phyloP scores from a whole-genome alignment of 92 coral and sea anemone species.

The Phenganax stokvisi region DNA sequence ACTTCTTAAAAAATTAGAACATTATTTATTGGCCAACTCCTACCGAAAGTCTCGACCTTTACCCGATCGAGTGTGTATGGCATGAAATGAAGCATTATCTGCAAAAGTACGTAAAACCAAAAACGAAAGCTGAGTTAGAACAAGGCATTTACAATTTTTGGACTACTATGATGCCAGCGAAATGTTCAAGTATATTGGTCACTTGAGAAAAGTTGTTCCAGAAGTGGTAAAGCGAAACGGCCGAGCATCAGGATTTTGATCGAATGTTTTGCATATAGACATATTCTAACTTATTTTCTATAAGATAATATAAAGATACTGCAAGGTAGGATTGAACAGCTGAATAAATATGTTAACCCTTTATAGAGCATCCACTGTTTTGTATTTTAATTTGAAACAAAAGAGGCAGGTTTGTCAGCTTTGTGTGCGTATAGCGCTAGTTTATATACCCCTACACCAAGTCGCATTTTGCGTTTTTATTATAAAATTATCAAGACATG shows the following conservation, averaged over 20 bases:
- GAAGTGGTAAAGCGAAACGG: constrained; percentile 39
- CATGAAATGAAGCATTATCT: constrained; percentile 29
- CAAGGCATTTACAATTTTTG: constrained; percentile 25
- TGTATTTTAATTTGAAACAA: too few species aligned
- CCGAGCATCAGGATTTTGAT: constrained; percentile 40
- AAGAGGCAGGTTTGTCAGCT: too few species aligned
- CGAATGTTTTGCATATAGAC: too few species aligned
- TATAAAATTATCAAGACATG: too few species aligned
- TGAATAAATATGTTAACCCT: too few species aligned
- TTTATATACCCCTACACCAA: too few species aligned
- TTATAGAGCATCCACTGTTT: too few species aligned
- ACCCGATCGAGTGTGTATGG: constrained; percentile 31
- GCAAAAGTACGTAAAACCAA: constrained; percentile 19
- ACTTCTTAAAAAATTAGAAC: constrained; percentile 8
- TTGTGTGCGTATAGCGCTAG: too few species aligned
- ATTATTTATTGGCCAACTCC: constrained; percentile 41
- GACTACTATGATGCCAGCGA: constrained; percentile 3
- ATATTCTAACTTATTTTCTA: not conserved
- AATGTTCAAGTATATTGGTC: constrained; percentile 41
- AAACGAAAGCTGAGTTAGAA: constrained; percentile 29
- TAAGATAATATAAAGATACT: not conserved
- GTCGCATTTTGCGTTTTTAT: too few species aligned
- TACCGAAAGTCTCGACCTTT: constrained; percentile 32
- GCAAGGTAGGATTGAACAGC: too few species aligned
- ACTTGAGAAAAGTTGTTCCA: constrained; percentile 45